Evolutionary conservation across 1,140 invertebrate genomes (phyloP).

Genomic region (Anagrus nilaparvatae): DNA sequence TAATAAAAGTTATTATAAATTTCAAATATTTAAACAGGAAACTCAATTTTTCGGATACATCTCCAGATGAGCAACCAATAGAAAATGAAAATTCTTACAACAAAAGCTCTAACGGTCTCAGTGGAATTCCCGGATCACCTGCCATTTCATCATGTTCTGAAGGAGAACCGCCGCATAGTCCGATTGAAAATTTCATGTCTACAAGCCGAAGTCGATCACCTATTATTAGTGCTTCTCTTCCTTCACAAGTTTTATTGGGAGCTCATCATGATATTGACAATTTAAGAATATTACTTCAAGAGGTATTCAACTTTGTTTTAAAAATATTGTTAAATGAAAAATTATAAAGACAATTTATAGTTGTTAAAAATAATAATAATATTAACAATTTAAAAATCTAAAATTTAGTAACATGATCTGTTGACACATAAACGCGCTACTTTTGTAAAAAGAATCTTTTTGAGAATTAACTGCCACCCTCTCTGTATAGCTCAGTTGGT

Average conservation of each 20-base stretch:
- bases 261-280: slow-evolving; percentile 37
- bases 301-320: slow-evolving; percentile 28
- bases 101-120: slow-evolving; percentile 10
- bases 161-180: slow-evolving; percentile 36
- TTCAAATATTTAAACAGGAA: no score
- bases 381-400: no score
- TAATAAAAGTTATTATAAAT: no score
- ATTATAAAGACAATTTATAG: no score
- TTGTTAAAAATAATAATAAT: no score
- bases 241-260: slow-evolving; percentile 20
- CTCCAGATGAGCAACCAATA: slow-evolving; percentile 28
- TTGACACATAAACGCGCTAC: no score
- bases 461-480: no score
- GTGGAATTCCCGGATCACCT: slow-evolving; percentile 34
- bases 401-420: no score
- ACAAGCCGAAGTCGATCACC: slow-evolving; percentile 32
- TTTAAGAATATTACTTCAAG: slow-evolving; percentile 34
- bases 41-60: slow-evolving; percentile 34
- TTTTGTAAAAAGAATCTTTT: no score
- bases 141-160: slow-evolving; percentile 39
- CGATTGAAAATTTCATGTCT: slow-evolving; percentile 33
- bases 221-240: slow-evolving; percentile 34
- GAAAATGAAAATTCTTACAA: slow-evolving; percentile 25
- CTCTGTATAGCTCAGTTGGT: no score
- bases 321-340: no score